phyloP scores from a whole-genome alignment of 2,113 vertebrate genomes.

The Hydropotes inermis region DNA sequence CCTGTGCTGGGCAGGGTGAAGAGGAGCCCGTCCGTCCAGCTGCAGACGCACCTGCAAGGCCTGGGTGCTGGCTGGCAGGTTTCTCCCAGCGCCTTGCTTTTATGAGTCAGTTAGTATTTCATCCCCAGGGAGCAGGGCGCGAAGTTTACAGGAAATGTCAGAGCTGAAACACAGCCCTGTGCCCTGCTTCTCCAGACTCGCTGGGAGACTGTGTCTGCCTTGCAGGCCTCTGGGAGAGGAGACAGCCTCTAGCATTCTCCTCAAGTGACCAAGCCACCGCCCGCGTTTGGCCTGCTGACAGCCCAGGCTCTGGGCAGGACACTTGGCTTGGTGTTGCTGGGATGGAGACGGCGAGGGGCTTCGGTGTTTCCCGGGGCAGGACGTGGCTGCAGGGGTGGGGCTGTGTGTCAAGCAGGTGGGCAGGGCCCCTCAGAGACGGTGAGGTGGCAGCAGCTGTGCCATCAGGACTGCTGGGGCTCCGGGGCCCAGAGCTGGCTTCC shows the following conservation, averaged over 20 bases:
- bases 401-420: neutral
- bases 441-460: fast-evolving
- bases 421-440: fast-evolving
- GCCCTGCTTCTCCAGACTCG: fast-evolving
- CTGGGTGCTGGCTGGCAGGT: fast-evolving
- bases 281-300: fast-evolving
- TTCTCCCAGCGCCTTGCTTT: fast-evolving
- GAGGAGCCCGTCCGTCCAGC: neutral
- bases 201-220: neutral
- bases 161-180: neutral
- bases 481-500: neutral
- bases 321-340: fast-evolving
- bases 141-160: neutral
- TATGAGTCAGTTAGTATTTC: no score
- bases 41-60: fast-evolving
- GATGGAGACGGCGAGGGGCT: fast-evolving
- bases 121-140: fast-evolving
- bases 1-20: neutral
- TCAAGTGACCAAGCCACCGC: neutral
- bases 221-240: neutral
- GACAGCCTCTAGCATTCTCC: no score
- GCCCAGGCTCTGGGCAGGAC: neutral
- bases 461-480: fast-evolving
- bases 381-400: fast-evolving
- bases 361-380: neutral